phyloP scores from a whole-genome alignment of 2,888 invertebrate species.

The Eumerus sabulonum region DNA sequence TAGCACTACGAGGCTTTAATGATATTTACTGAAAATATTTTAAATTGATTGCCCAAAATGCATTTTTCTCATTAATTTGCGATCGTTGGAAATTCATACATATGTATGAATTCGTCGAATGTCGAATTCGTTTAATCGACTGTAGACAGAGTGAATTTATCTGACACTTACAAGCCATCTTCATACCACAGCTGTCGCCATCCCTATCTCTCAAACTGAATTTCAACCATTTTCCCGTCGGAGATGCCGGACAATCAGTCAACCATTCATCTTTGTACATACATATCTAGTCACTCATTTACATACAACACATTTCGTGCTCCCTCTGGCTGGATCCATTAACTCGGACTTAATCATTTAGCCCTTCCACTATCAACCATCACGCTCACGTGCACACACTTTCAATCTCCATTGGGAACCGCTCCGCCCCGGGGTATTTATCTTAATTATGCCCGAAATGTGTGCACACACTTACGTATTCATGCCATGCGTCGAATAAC shows the following conservation, averaged over 20 bases:
- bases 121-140: background rate
- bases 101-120: background rate
- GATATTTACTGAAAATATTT: no score
- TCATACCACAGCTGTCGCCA: no score
- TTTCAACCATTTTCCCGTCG: constrained; percentile 42
- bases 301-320: background rate
- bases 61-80: no score
- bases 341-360: constrained; percentile 50
- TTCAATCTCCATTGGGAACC: constrained; percentile 21
- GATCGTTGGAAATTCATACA: background rate
- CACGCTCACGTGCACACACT: constrained; percentile 32
- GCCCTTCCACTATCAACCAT: constrained; percentile 42
- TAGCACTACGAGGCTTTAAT: no score
- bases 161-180: no score
- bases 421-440: constrained; percentile 32
- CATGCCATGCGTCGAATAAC: constrained; percentile 5
- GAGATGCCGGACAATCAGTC: constrained; percentile 17
- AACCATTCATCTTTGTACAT: no score
- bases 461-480: constrained; percentile 32
- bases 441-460: constrained; percentile 61
- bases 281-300: constrained; percentile 28
- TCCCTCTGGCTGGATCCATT: constrained; percentile 20
- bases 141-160: no score
- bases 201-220: background rate
- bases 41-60: no score